Base-by-base conservation (phyloP, 2,797 vertebrate species). In the Artibeus lituratus region DNA sequence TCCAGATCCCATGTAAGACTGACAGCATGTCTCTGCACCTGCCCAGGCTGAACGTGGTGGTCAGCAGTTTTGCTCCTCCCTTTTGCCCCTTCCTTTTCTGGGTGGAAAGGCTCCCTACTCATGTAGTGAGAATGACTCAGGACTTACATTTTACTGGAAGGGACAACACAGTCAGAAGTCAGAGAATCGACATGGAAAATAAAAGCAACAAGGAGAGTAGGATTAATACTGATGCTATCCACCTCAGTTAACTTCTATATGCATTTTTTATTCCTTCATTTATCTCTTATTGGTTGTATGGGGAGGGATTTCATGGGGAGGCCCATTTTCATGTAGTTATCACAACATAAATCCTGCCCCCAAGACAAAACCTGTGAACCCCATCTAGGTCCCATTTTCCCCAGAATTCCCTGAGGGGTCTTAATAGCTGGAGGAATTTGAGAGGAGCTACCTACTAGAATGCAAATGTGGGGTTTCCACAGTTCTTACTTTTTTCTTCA, bases 401-500 rank as follows among this genome's bases (percentile, higher is more conserved):
- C 62, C 80, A 86, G 32, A 39, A 86, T 42, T 78, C 57, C 42
- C 42, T 18, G 19, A 49, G 29, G 12, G 12, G 16, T 44, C n/a
- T 55, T 44, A 59, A 70, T 44, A 88, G 42, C 9, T 3, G 55
- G 57, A 74, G 16, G 47, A 44, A 26, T 67, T 35, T 26, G 19
- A 39, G 18, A 53, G 26, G 39, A 69, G 15, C 35, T 51, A 35
- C 18, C 69, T 70, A 39, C 19, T 8, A 29, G 67, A n/a, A 32
- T n/a, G 57, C 9, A 62, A 55, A 55, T 19, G 29, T 39, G 24
- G 83, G 7, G 9, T 32, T 39, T 47, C 5, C 7, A 21, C 8
- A 15, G 59, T 47, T 84, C 96, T 97, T 97, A 97, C 97, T 96
- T 96, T 96, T 97, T 84, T 97, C 95, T 91, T 93, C 44, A 26